Conservation (phyloP, 2,113 vertebrate species). For the Hystrix cristata region DNA sequence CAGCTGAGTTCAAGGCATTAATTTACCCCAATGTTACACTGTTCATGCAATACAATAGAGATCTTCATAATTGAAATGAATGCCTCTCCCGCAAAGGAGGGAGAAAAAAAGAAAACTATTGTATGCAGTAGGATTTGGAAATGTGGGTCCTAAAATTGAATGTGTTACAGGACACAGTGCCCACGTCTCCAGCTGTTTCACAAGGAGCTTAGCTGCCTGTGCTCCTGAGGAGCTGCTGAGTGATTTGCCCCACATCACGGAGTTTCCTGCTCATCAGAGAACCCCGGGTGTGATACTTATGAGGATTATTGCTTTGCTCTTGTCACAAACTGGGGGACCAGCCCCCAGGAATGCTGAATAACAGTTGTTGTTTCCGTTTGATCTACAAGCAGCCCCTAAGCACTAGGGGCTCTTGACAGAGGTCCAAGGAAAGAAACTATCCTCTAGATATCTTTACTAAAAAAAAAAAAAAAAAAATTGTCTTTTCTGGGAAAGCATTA, state of each 20-base stretch:
- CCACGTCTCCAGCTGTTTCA: not conserved
- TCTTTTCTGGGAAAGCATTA: not conserved
- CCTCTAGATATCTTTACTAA: not conserved
- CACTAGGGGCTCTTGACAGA: not conserved
- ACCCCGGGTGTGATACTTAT: not conserved
- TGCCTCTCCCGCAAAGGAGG: not conserved
- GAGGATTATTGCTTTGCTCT: not conserved
- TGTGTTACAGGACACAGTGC: not conserved
- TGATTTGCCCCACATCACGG: accelerated
- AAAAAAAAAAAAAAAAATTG: not conserved
- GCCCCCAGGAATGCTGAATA: not conserved
- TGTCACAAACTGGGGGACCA: not conserved
- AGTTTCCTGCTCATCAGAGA: not conserved
- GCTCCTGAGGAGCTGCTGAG: accelerated
- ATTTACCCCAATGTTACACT: not conserved
- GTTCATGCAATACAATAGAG: accelerated
- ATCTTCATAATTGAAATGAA: not conserved
- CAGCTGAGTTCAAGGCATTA: not conserved
- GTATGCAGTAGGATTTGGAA: not conserved
- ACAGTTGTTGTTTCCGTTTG: not conserved
- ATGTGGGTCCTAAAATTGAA: not conserved
- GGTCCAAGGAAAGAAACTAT: not conserved
- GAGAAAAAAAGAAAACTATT: not conserved
- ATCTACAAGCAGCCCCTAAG: not conserved
- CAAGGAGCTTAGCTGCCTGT: not conserved